Evolutionary conservation across 2,888 invertebrate species (phyloP), one percentile per base, ranked within the genome.

Genomic region (Euzophera pinguis): DNA sequence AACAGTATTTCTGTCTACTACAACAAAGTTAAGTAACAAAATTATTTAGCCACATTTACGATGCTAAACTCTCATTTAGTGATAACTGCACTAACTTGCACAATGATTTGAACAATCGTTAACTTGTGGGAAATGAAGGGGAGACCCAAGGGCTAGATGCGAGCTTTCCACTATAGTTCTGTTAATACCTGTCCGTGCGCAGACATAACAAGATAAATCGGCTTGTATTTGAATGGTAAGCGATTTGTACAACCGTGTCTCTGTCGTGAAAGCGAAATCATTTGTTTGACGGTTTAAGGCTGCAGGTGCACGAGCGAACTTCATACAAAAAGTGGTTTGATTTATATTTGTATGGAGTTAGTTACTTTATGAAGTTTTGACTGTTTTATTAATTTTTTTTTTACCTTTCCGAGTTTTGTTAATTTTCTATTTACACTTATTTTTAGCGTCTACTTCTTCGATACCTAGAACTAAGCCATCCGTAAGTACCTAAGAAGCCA

Each of bases 171-270:
- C 65, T 58, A n/a, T n/a, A 60, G 59, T 64, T 69, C 64, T 59
- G 62, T 62, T 57, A 63, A 69, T 69, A 71, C 70, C 75, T 73
- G 75, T 78, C 74, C 70, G 67, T 63, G 55, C 47, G 57, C 57
- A 65, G 65, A 69, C 73, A 68, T 69, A 71, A 73, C 73, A 73
- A 78, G 78, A 81, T 75, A 78, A 80, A 84, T 81, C 64, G 73
- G 67, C 58, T 71, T 65, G 65, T 67, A 73, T 78, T 83, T 72
- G 79, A 78, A 82, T 81, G 79, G 81, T 71, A 75, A 78, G 76
- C 77, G 80, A 83, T 82, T 83, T 83, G 81, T 79, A 67, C 63
- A 67, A 65, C 71, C 65, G 68, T 67, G 68, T 66, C 38, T 47
- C 16, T 22, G 12, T 32, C 56, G 67, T 65, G 77, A 75, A 73